Conservation (phyloP, 2,888 invertebrate genomes). For the Pediacus dermestoides region DNA sequence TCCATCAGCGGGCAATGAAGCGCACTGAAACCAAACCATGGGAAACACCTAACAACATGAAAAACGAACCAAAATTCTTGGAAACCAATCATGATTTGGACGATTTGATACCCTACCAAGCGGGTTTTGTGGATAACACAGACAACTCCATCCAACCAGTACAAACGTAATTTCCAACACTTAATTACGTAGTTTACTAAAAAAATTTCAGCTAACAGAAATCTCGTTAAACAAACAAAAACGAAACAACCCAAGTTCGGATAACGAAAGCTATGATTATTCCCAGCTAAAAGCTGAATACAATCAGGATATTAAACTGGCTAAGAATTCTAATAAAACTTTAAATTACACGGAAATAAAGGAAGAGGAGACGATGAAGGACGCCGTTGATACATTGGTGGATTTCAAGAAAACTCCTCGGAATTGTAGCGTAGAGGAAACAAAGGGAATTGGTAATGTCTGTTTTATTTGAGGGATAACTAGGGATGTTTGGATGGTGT, state of each 20-base stretch:
- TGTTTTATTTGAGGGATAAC: no score
- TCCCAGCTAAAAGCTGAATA: constrained; percentile 48
- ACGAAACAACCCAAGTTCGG: constrained; percentile 12
- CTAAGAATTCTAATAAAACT: constrained; percentile 42
- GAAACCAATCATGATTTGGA: constrained; percentile 35
- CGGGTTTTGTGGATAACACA: constrained; percentile 32
- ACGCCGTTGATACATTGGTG: constrained; percentile 43
- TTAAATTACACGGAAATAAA: constrained; percentile 48
- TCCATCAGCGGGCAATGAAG: constrained; percentile 21
- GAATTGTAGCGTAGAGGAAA: constrained; percentile 52
- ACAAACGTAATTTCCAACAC: constrained; percentile 7
- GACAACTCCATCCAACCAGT: constrained; percentile 22
- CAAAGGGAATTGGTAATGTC: constrained; percentile 48
- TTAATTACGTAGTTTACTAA: no score
- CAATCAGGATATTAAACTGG: constrained; percentile 41
- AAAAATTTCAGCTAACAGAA: no score
- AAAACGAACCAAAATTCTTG: constrained; percentile 19
- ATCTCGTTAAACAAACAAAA: constrained; percentile 14
- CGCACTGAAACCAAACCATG: constrained; percentile 11
- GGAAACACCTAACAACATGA: constrained; percentile 6
- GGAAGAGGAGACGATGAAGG: constrained; percentile 45
- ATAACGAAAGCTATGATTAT: constrained; percentile 32
- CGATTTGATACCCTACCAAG: constrained; percentile 36
- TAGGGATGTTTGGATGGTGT: constrained; percentile 10
- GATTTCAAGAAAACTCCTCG: constrained; percentile 38